Evolutionary conservation across 1,140 invertebrate species (phyloP).

Genomic region (Drosophila santomea): DNA sequence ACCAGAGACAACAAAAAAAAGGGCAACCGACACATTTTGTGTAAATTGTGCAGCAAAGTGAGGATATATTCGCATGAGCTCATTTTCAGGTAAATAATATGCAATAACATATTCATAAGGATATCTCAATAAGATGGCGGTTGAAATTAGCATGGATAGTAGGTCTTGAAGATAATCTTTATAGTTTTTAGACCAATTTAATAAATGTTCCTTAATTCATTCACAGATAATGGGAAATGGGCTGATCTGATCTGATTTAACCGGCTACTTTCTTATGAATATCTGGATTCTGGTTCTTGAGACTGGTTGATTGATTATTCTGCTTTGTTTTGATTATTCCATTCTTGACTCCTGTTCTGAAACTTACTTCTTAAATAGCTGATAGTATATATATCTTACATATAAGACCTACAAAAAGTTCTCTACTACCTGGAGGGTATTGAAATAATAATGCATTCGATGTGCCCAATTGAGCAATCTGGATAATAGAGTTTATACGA

Average conservation of each 20-base stretch:
- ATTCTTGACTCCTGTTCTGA: constrained; percentile 9
- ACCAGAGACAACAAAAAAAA: constrained; percentile 16
- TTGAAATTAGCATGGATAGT: too few relatives aligned
- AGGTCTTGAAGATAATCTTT: too few relatives aligned
- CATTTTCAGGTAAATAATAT: background rate
- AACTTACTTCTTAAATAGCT: background rate
- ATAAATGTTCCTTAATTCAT: background rate
- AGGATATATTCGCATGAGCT: background rate
- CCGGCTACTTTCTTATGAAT: constrained; percentile 1
- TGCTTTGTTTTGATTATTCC: constrained; percentile 29
- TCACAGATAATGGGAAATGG: background rate
- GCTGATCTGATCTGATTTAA: constrained; percentile 6
- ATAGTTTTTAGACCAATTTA: too few relatives aligned
- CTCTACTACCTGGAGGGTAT: too few relatives aligned
- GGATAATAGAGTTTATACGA: background rate
- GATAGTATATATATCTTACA: background rate
- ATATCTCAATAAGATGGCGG: background rate
- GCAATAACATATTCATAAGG: background rate
- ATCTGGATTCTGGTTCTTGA: constrained; percentile 14
- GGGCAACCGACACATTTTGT: constrained; percentile 35
- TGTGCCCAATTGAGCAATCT: background rate
- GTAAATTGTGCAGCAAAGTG: constrained; percentile 13
- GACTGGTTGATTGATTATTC: constrained; percentile 31
- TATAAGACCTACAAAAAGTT: too few relatives aligned
- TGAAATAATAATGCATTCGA: too few relatives aligned